Conservation (phyloP, 2,888 invertebrate species). For the Polyploca ridens region DNA sequence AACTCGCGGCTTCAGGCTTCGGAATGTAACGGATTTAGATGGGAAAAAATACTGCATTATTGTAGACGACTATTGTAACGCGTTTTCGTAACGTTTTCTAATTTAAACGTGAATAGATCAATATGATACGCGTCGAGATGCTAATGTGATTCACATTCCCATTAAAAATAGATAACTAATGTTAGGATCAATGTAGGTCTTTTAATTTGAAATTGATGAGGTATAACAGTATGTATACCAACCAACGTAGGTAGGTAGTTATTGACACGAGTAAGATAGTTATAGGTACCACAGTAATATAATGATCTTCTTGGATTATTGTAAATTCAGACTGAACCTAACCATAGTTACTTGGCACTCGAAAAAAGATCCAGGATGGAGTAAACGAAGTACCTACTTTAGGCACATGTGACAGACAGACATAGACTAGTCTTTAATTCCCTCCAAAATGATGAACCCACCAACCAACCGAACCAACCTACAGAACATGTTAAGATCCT, state of each 20-base stretch:
- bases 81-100: slow-evolving; percentile 59
- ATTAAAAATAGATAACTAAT: slow-evolving; percentile 3
- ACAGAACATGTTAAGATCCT: too few species aligned
- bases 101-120: slow-evolving; percentile 50
- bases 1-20: slow-evolving; percentile 68
- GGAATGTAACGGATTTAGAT: slow-evolving; percentile 82
- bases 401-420: too few species aligned
- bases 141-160: slow-evolving; percentile 12
- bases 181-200: neutral
- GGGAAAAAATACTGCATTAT: slow-evolving; percentile 71
- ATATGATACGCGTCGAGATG: slow-evolving; percentile 21
- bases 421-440: too few species aligned
- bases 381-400: too few species aligned
- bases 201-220: slow-evolving; percentile 9
- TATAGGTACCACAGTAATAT: too few species aligned
- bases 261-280: too few species aligned
- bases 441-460: too few species aligned
- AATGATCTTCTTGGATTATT: too few species aligned
- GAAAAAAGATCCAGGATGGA: too few species aligned
- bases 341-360: too few species aligned
- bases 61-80: slow-evolving; percentile 57
- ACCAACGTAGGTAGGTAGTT: neutral
- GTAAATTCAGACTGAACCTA: too few species aligned
- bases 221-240: neutral
- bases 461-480: too few species aligned